Percentiles rank a stretch among this genome's conserved stretches.
phyloP scores from a whole-genome alignment of 2,113 vertebrate species.

The Indri indri region DNA sequence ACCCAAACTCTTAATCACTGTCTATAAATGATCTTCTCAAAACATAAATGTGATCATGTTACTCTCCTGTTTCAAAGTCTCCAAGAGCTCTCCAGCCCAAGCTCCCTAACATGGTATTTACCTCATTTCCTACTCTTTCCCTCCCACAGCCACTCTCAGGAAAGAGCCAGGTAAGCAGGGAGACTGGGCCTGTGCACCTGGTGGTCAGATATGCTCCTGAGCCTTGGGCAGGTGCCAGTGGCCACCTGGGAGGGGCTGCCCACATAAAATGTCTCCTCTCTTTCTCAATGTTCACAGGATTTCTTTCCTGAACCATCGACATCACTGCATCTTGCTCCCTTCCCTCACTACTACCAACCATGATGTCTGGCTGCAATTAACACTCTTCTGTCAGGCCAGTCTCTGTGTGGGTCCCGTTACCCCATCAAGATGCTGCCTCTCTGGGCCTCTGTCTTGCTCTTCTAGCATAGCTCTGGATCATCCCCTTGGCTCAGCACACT shows the following conservation, averaged over 20 bases:
- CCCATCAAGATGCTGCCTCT: not conserved
- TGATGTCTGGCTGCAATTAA: not conserved
- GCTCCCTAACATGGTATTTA: not conserved
- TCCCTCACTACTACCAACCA: not conserved
- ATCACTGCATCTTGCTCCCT: not conserved
- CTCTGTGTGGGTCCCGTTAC: not conserved
- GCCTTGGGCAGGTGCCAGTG: not conserved
- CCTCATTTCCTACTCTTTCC: not conserved
- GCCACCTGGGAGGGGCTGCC: not conserved
- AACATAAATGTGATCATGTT: not conserved
- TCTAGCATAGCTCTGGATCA: not conserved
- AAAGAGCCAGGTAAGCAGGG: not conserved
- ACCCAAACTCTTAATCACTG: conserved; percentile 26
- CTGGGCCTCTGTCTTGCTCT: not conserved
- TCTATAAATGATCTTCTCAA: not conserved
- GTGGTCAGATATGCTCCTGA: not conserved
- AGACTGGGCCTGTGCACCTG: not conserved
- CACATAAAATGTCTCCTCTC: not conserved
- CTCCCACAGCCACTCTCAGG: not conserved
- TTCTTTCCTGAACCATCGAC: not conserved
- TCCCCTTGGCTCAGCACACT: not conserved
- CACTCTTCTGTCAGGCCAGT: not conserved
- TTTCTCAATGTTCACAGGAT: not conserved
- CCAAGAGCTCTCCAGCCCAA: not conserved
- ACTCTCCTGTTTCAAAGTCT: conserved; percentile 12